Base-by-base conservation (phyloP, 2,113 vertebrate species). In the Xiphias gladius region DNA sequence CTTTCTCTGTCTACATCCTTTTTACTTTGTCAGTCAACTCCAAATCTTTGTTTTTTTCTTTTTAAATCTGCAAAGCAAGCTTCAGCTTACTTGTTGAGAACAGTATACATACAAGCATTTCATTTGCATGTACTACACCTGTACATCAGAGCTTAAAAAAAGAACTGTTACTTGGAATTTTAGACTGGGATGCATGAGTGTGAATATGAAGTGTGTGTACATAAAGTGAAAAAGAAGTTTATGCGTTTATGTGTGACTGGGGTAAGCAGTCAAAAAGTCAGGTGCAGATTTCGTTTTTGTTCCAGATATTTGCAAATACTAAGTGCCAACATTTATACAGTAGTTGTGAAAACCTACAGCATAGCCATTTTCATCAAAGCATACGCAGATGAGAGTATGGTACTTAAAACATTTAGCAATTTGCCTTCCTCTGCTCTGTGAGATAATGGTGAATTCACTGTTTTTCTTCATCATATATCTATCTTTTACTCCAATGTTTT, bases 381-480 rank as follows among this genome's bases (percentile, higher is more conserved):
- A 43, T 30, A 30, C n/a, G 58, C n/a, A 64, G 32, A 41, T 50
- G 32, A 7, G 14, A 68, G 41, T 26, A 16, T 7, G 16, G 4
- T 12, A 65, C 13, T 26, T 68, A 0, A 68, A 68, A 61, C 62
- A 82, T 75, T 68, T 54, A 68, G 5, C 35, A 54, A 1, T 57
- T 26, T 63, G 43, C 48, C 3, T 64, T 14, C 9, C 59, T 24
- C 17, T 41, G 14, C 48, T 61, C 20, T 76, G 13, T 19, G 2
- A 9, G 6, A 59, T 19, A 57, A 22, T 43, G 39, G 30, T 30
- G 43, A 32, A 52, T 61, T 58, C 3, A 52, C 1, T n/a, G 2
- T 54, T 55, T 32, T 13, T 54, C 39, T 26, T 13, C 39, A 32
- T 43, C 11, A 30, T 54, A 3, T 39, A 73, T 80, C 37, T 57